Percentiles rank a stretch among this genome's conserved stretches.
Evolutionary conservation across 2,797 vertebrate species (phyloP).

Genomic region (Girardinus metallicus): DNA sequence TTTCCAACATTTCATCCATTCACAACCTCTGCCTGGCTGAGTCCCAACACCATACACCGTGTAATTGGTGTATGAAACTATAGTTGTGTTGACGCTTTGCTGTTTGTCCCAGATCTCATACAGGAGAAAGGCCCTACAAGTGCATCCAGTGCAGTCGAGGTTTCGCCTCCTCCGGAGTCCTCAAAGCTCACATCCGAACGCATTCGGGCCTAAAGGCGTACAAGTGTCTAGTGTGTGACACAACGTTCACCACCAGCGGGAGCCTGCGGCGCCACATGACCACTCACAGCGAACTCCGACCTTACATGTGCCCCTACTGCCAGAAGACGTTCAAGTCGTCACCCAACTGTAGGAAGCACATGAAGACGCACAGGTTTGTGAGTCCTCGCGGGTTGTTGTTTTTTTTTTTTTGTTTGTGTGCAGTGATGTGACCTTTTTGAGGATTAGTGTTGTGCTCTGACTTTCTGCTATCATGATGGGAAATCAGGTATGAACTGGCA

Average conservation of each 20-base stretch:
- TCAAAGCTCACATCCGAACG: conserved; percentile 96
- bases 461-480: neutral
- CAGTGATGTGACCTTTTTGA: neutral
- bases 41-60: too few species aligned
- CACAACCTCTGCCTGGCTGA: too few species aligned
- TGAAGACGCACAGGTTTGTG: conserved; percentile 96
- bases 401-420: neutral
- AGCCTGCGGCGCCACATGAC: conserved; percentile 96
- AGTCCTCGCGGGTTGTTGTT: neutral
- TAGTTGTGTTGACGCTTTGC: neutral
- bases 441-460: neutral
- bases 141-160: conserved; percentile 96
- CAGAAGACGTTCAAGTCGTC: conserved; percentile 99
- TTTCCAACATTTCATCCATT: neutral
- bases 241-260: conserved; percentile 96
- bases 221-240: conserved; percentile 93
- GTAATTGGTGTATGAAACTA: neutral
- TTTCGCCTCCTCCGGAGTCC: conserved; percentile 97
- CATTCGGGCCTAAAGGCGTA: conserved; percentile 97
- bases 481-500: conserved; percentile 90
- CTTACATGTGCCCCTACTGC: conserved; percentile 99
- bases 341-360: conserved; percentile 98
- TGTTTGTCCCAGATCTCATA: conserved; percentile 87
- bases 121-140: conserved; percentile 96
- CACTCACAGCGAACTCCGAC: conserved; percentile 94